Evolutionary conservation across 2,888 invertebrate species (phyloP).

Genomic region (Drosophila atripex): DNA sequence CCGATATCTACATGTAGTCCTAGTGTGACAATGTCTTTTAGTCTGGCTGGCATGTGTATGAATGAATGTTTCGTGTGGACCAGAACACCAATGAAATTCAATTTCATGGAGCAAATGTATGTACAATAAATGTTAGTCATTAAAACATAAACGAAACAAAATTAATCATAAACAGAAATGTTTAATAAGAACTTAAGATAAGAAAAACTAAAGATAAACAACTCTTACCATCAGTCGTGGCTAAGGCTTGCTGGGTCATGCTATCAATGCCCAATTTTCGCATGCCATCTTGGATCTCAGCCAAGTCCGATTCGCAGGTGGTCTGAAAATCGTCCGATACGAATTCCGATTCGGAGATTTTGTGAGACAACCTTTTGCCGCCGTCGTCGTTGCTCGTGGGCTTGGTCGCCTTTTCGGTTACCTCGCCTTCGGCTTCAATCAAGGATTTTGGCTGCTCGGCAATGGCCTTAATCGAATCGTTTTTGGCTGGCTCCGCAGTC

Average conservation of each 20-base stretch:
- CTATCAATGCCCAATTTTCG: conserved; percentile 88
- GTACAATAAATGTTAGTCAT: conserved; percentile 59
- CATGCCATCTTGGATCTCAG: conserved; percentile 91
- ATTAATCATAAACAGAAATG: conserved; percentile 9
- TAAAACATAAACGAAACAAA: conserved; percentile 3
- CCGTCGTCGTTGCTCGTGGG: conserved; percentile 8
- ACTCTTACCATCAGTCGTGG: conserved; percentile 84
- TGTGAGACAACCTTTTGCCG: conserved; percentile 37
- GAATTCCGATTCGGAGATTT: conserved; percentile 87
- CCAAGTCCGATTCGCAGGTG: conserved; percentile 86
- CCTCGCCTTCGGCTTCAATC: conserved; percentile 30
- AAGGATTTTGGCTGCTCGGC: conserved; percentile 58
- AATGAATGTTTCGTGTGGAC: conserved; percentile 35
- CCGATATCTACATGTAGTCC: conserved; percentile 9
- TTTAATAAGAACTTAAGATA: conserved; percentile 30
- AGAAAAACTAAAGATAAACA: conserved; percentile 36
- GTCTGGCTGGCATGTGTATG: conserved; percentile 38
- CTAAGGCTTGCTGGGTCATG: conserved; percentile 84
- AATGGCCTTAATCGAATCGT: conserved; percentile 44
- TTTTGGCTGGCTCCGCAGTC: conserved; percentile 28
- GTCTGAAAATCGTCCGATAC: conserved; percentile 89
- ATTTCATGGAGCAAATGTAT: conserved; percentile 63
- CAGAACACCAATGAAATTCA: conserved; percentile 46
- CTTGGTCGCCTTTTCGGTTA: conserved; percentile 16
- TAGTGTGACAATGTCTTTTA: conserved; percentile 16